These are phyloP conservation scores for Tachystola acroxantha DNA, from an alignment of 2,888 invertebrate genomes.

Conservation along the genomic window DNA sequence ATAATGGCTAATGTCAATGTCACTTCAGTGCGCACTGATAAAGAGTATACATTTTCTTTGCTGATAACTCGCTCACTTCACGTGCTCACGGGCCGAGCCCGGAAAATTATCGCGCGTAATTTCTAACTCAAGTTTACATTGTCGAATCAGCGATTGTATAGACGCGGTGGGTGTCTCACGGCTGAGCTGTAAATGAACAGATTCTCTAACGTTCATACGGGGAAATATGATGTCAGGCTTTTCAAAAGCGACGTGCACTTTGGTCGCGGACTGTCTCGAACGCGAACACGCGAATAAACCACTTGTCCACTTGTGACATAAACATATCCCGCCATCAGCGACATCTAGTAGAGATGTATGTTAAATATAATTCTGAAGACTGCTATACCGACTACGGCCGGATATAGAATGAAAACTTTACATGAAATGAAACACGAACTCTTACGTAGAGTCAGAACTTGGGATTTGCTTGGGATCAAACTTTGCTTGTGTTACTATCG, in stretches of 20 bases:
- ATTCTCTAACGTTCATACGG: constrained; percentile 27
- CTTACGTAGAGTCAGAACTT: too few species aligned
- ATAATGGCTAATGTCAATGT: constrained; percentile 27
- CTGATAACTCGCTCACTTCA: constrained; percentile 17
- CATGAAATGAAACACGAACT: constrained; percentile 11
- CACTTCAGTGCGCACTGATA: constrained; percentile 20
- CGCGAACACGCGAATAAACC: constrained; percentile 34
- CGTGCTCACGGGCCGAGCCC: constrained; percentile 16
- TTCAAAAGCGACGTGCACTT: constrained; percentile 43
- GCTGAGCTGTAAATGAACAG: constrained; percentile 25
- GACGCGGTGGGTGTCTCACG: neutral
- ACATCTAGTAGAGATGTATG: constrained; percentile 1
- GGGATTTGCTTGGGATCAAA: too few species aligned
- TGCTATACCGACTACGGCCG: constrained; percentile 5
- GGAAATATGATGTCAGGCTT: constrained; percentile 28
- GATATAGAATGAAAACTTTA: constrained; percentile 15
- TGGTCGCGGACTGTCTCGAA: constrained; percentile 39
- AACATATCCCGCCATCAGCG: neutral
- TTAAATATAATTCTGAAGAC: neutral
- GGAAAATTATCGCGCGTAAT: constrained; percentile 26
- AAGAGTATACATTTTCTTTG: too few species aligned
- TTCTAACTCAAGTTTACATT: constrained; percentile 8
- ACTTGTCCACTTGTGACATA: constrained; percentile 2
- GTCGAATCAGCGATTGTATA: neutral
- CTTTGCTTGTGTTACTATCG: too few species aligned